These are phyloP conservation scores for Cuculus canorus DNA, from an alignment of 2,797 vertebrate species.

Conservation along the genomic window DNA sequence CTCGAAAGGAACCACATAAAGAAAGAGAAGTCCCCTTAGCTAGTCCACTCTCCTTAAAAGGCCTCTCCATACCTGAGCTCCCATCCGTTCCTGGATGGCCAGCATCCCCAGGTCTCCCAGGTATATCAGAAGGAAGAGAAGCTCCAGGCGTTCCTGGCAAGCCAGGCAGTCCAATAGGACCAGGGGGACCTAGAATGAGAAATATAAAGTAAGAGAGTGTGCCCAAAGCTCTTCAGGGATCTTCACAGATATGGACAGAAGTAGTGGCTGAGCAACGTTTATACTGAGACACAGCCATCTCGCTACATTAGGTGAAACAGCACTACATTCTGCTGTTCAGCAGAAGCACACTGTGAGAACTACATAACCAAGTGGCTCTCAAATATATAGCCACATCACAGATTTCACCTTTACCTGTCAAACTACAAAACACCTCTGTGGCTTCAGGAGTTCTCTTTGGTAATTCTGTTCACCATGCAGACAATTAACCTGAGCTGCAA, in stretches of 20 bases:
- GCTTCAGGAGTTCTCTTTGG: neutral
- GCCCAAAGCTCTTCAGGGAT: neutral
- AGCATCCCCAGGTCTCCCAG: constrained; percentile 84
- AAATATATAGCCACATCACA: neutral
- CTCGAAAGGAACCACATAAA: neutral
- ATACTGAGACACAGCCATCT: neutral
- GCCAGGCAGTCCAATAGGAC: constrained; percentile 82
- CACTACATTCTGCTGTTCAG: neutral
- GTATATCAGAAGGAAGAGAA: constrained; percentile 72
- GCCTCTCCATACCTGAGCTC: constrained; percentile 79
- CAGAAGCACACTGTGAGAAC: neutral
- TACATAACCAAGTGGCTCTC: neutral
- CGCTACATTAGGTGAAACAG: neutral
- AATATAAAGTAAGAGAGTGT: constrained; percentile 15
- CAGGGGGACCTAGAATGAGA: constrained; percentile 79
- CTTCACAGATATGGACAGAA: neutral
- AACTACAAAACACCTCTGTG: neutral
- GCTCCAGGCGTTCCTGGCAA: constrained; percentile 80
- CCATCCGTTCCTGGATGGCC: constrained; percentile 89
- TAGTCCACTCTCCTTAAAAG: neutral
- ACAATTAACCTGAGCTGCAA: neutral
- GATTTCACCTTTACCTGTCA: neutral
- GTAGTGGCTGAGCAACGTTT: neutral
- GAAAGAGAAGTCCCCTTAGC: neutral
- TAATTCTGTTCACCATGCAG: neutral